phyloP scores from a whole-genome alignment of 2,888 invertebrate species.

The Pegoplata infirma region DNA sequence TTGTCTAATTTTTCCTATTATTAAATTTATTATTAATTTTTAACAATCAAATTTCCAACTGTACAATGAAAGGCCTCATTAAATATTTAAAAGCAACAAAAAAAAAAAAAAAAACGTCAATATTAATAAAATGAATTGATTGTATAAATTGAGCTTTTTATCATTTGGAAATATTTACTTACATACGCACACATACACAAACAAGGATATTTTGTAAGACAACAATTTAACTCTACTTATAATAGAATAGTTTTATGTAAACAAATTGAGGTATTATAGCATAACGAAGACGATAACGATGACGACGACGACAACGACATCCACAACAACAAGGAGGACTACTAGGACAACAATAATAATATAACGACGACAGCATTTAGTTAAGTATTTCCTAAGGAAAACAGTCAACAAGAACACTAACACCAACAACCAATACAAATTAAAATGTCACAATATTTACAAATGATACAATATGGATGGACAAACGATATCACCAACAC shows the following conservation, averaged over 20 bases:
- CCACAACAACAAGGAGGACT: neutral
- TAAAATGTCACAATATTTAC: conserved; percentile 44
- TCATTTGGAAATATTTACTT: neutral
- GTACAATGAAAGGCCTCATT: neutral
- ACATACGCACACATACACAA: neutral
- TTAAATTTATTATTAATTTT: neutral
- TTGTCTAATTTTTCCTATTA: too few species aligned
- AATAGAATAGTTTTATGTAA: conserved; percentile 22
- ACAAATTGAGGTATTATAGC: conserved; percentile 43
- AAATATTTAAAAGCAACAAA: neutral
- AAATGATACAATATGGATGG: conserved; percentile 31
- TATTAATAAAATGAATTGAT: neutral
- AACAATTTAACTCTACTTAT: conserved; percentile 32
- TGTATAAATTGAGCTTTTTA: neutral
- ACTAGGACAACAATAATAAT: too few species aligned
- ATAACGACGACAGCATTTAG: too few species aligned
- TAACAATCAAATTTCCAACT: neutral
- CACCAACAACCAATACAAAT: conserved; percentile 31
- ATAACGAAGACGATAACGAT: neutral
- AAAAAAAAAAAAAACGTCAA: neutral
- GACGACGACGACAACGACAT: neutral
- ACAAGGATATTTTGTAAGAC: conserved; percentile 15
- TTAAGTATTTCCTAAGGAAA: conserved; percentile 16
- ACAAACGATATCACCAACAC: conserved; percentile 14
- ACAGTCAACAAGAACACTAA: conserved; percentile 14